Percentiles rank a stretch among this genome's conserved stretches.
These are phyloP conservation scores for Lasiommata megera DNA, from an alignment of 2,888 invertebrate genomes.

Conservation along the genomic window DNA sequence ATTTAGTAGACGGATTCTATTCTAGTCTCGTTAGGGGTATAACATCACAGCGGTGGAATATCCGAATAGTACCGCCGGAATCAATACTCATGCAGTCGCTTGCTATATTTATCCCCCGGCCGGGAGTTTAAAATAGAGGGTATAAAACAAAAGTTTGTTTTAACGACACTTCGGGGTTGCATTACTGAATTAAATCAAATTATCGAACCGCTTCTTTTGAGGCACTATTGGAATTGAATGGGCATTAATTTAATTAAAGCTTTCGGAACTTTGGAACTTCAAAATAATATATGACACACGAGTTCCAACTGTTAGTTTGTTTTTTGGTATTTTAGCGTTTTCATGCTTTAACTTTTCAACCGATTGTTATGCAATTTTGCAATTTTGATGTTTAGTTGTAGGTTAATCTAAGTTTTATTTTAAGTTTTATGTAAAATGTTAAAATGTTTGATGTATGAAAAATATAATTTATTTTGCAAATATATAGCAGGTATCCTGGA, in stretches of 20 bases:
- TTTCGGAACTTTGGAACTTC: not conserved
- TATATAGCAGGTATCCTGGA: no score
- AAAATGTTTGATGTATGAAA: no score
- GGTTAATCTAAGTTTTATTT: no score
- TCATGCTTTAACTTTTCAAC: no score
- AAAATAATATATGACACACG: no score
- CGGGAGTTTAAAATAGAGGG: constrained; percentile 35
- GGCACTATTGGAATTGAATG: not conserved
- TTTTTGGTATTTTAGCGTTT: no score
- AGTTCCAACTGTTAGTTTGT: no score
- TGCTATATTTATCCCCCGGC: constrained; percentile 44
- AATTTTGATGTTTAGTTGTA: no score
- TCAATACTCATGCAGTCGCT: constrained; percentile 41
- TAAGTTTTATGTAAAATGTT: no score
- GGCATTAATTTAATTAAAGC: not conserved
- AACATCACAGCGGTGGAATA: not conserved
- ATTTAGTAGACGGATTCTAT: not conserved
- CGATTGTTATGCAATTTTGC: no score
- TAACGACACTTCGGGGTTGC: constrained; percentile 11
- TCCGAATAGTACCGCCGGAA: constrained; percentile 38
- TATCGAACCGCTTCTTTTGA: not conserved
- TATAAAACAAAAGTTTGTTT: constrained; percentile 21
- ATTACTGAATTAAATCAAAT: not conserved
- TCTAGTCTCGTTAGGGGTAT: not conserved
- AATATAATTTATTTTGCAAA: no score